Base-by-base conservation (phyloP, 2,888 invertebrate genomes). In the Zeuzera pyrina region DNA sequence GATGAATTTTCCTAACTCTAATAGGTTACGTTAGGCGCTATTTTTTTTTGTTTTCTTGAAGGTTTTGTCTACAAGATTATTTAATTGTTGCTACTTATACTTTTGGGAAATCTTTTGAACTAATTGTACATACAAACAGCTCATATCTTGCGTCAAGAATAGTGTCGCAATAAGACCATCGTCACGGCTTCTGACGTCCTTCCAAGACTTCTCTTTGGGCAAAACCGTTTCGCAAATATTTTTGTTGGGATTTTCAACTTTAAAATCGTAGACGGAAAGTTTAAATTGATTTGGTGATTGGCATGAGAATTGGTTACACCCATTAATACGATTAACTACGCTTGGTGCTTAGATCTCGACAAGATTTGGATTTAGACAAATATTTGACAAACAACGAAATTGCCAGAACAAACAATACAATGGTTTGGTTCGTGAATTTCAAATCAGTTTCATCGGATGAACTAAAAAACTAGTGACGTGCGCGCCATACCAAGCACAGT, bases 321-420 rank as follows among this genome's bases (percentile, higher is more conserved):
- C 43, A 63, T 72, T 73, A 70, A 53, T 49, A 49, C 45, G 62
- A 66, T 73, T 73, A 65, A 65, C 64, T 46, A 72, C 61, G 73
- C 68, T 69, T 56, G 60, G 39, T 54, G 53, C 55, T 57, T n/a
- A n/a, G 49, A 65, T 61, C 50, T 36, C 52, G 52, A 49, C 52
- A 43, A 49, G 49, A 54, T 57, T 60, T 48, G 11, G 12, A 22
- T n/a, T n/a, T n/a, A n/a, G n/a, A n/a, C n/a, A n/a, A n/a, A n/a
- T n/a, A n/a, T n/a, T n/a, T n/a, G n/a, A n/a, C n/a, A n/a, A n/a
- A n/a, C n/a, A n/a, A n/a, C n/a, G n/a, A n/a, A n/a, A n/a, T n/a
- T n/a, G n/a, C n/a, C n/a, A n/a, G n/a, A n/a, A n/a, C n/a, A n/a
- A n/a, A n/a, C n/a, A n/a, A n/a, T n/a, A n/a, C n/a, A n/a, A n/a